Base-by-base conservation (phyloP, 2,113 vertebrate genomes). In the Lasiurus cinereus region DNA sequence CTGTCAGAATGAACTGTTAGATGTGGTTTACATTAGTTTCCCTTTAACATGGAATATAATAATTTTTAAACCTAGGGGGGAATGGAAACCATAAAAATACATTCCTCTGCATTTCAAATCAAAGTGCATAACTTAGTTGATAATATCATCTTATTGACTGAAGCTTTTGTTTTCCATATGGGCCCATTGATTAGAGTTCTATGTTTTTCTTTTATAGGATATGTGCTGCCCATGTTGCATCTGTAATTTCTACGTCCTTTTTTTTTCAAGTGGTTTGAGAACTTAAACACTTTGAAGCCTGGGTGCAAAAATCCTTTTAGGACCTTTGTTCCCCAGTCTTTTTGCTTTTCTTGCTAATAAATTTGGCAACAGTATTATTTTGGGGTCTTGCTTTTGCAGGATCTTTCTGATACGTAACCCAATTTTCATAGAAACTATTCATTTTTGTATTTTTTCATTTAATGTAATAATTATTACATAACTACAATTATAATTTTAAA, bases 11-110 rank as follows among this genome's bases (percentile, higher is more conserved):
- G 70, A 77, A 43, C 33, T 64, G 19, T 66, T 94, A 64, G 73
- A 21, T 64, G 18, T 76, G 24, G 64, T 54, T 79, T 64, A n/a
- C 24, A 36, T 56, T 69, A 59, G 0, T 52, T 69, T 92, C 29
- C 64, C 29, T 52, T 62, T 88, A 83, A 92, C 6, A 39, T 46
- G 21, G 48, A n/a, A 92, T 29, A 78, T 36, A 83, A 78, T 92
- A 43, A 50, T 54, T 84, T 85, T 86, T 70, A 76, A 96, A 85
- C 24, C 48, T 90, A 62, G n/a, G 94, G 80, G 56, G 85, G 83
- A 94, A 69, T 87, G 19, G 59, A 95, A 94, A 76, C 46, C 10
- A 36, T 83, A 70, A 77, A 78, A 69, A 36, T 54, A 15, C 16
- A 52, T 67, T 72, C 24, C 22, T 85, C 48, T 67, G n/a, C 11